A percentile compares a stretch with the other conserved stretches of the same genome.
Evolutionary conservation across 1,140 invertebrate species (phyloP).

Genomic region (Paralvinella palmiformis): DNA sequence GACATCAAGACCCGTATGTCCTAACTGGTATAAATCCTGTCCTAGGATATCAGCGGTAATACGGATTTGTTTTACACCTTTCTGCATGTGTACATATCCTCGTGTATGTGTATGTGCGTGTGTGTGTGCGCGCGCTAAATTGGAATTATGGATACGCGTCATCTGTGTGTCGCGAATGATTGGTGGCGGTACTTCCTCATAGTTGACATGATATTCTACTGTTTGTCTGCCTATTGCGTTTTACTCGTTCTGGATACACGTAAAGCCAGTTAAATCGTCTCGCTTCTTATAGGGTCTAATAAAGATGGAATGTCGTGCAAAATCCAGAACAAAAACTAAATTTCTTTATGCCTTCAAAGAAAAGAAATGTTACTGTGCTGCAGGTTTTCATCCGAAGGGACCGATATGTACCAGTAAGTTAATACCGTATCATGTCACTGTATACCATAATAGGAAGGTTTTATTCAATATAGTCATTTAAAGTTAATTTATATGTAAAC

Average conservation of each 20-base stretch:
- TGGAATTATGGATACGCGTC: not conserved
- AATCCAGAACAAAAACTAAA: not conserved
- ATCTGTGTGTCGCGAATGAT: not conserved
- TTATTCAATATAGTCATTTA: too few relatives aligned
- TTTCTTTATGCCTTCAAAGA: not conserved
- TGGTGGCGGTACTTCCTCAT: not conserved
- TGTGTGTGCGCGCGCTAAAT: not conserved
- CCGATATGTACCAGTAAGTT: constrained; percentile 14
- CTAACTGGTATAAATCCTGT: constrained; percentile 14
- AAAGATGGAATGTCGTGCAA: constrained; percentile 17
- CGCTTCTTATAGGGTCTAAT: constrained; percentile 7
- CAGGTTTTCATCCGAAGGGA: constrained; percentile 7
- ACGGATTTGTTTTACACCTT: not conserved
- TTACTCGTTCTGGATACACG: not conserved
- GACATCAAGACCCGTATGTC: constrained; percentile 8
- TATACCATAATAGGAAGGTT: too few relatives aligned
- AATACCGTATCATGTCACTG: not conserved
- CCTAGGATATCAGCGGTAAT: constrained; percentile 10
- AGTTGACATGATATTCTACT: not conserved
- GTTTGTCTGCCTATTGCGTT: not conserved
- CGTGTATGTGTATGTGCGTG: not conserved
- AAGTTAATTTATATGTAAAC: too few relatives aligned
- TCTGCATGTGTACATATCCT: not conserved
- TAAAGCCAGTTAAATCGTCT: not conserved
- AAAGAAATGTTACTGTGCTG: constrained; percentile 15